Evolutionary conservation across 2,888 invertebrate genomes (phyloP).

Genomic region (Diaperis boleti): DNA sequence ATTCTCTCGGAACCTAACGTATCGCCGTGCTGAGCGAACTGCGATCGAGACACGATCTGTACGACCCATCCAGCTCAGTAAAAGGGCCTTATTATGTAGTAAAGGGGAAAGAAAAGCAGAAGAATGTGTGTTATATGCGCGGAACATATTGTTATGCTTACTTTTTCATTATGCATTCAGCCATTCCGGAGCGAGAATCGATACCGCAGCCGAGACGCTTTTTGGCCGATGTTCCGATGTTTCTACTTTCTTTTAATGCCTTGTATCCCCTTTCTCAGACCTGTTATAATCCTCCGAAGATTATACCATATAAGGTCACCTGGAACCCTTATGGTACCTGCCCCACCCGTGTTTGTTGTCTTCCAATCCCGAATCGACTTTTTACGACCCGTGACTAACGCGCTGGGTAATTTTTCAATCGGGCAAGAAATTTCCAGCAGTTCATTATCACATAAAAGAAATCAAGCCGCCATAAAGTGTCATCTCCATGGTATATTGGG

Average conservation of each 20-base stretch:
- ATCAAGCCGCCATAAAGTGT: constrained; percentile 49
- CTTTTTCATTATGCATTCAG: constrained; percentile 61
- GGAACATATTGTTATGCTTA: constrained; percentile 65
- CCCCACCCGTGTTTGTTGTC: not conserved
- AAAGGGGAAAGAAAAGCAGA: constrained; percentile 64
- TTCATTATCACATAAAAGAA: constrained; percentile 54
- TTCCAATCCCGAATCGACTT: not conserved
- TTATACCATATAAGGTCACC: too few relatives aligned
- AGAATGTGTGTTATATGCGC: constrained; percentile 64
- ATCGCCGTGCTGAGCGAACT: constrained; percentile 55
- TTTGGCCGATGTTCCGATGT: too few relatives aligned
- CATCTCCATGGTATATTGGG: constrained; percentile 47
- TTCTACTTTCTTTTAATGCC: too few relatives aligned
- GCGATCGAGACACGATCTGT: constrained; percentile 63
- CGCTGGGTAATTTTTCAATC: constrained; percentile 31
- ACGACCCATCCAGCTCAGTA: constrained; percentile 63
- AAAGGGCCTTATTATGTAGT: constrained; percentile 66
- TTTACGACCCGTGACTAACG: constrained; percentile 3
- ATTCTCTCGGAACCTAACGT: constrained; percentile 59
- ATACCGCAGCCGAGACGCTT: constrained; percentile 29
- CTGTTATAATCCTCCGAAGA: too few relatives aligned
- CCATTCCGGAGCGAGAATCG: constrained; percentile 50
- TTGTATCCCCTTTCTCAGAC: too few relatives aligned
- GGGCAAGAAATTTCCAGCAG: constrained; percentile 46
- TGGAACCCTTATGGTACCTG: not conserved